A percentile compares a stretch with the other conserved stretches of the same genome.
Conservation (phyloP, 2,888 invertebrate species). For the Chrysolina oricalcia region DNA sequence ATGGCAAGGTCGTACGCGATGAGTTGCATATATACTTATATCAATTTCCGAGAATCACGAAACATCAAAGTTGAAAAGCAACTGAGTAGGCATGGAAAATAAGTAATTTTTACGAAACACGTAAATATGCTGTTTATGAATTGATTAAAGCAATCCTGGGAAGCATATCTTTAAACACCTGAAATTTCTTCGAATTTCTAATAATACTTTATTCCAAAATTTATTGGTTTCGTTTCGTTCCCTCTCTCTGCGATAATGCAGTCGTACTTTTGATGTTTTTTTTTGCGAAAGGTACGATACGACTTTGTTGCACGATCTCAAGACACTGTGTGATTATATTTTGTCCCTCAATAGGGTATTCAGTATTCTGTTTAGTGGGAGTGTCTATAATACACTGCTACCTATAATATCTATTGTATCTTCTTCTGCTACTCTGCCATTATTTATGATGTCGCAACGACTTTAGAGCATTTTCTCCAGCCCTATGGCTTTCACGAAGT, state of each 20-base stretch:
- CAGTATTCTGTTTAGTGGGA: too few relatives aligned
- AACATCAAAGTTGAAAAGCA: neutral
- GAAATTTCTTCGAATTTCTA: neutral
- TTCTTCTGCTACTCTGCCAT: too few relatives aligned
- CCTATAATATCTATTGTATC: too few relatives aligned
- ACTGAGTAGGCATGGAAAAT: neutral
- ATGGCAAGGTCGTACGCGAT: conserved; percentile 36
- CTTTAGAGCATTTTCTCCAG: too few relatives aligned
- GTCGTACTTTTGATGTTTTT: neutral
- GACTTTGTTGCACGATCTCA: too few relatives aligned
- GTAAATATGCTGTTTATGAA: neutral
- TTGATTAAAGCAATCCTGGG: neutral
- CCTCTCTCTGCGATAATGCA: neutral
- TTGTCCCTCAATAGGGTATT: too few relatives aligned
- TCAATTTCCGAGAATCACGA: conserved; percentile 19
- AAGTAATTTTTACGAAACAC: neutral
- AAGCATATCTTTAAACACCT: neutral
- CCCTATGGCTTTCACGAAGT: too few relatives aligned
- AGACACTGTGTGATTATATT: too few relatives aligned
- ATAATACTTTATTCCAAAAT: neutral
- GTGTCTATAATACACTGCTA: too few relatives aligned
- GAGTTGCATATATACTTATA: conserved; percentile 32
- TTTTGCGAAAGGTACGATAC: neutral
- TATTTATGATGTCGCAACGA: too few relatives aligned
- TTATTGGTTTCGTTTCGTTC: too few relatives aligned